A percentile compares a stretch with the other conserved stretches of the same genome.
Conservation (phyloP, 2,113 vertebrate species). For the Ameiurus melas region DNA sequence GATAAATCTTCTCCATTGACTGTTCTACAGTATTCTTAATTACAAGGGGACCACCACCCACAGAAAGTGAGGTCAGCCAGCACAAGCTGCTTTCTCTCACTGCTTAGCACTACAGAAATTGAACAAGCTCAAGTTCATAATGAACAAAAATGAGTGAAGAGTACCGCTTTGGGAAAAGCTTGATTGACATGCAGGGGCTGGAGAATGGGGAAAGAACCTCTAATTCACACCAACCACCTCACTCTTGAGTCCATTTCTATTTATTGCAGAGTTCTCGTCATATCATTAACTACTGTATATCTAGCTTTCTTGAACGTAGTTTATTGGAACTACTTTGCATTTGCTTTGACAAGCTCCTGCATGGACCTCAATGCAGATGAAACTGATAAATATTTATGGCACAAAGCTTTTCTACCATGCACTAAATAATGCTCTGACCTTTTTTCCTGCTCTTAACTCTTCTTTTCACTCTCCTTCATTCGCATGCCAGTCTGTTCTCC, state of each 20-base stretch:
- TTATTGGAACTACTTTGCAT: not conserved
- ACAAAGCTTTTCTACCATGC: slow-evolving; percentile 1
- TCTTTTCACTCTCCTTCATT: not conserved
- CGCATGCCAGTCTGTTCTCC: slow-evolving; percentile 84
- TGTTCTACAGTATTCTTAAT: slow-evolving; percentile 57
- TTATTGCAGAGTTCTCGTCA: not conserved
- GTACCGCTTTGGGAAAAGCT: not conserved
- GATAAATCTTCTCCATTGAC: slow-evolving; percentile 45
- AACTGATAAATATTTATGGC: slow-evolving; percentile 26
- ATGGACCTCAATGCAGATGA: not conserved
- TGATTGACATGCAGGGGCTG: not conserved
- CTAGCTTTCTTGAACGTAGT: not conserved
- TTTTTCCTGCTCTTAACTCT: not conserved
- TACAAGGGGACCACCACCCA: slow-evolving; percentile 46
- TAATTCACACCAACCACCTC: slow-evolving; percentile 4
- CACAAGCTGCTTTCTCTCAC: slow-evolving; percentile 31
- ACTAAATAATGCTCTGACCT: not conserved
- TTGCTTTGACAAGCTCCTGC: slow-evolving; percentile 9
- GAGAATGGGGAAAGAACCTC: not conserved
- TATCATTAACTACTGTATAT: not conserved
- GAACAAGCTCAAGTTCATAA: slow-evolving; percentile 48
- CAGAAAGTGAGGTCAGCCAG: slow-evolving; percentile 40
- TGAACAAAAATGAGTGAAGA: slow-evolving; percentile 44
- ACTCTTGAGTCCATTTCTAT: not conserved
- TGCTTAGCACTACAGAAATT: slow-evolving; percentile 47